These are phyloP conservation scores for Sepioteuthis lessoniana DNA, from an alignment of 2,888 invertebrate species.

Conservation along the genomic window DNA sequence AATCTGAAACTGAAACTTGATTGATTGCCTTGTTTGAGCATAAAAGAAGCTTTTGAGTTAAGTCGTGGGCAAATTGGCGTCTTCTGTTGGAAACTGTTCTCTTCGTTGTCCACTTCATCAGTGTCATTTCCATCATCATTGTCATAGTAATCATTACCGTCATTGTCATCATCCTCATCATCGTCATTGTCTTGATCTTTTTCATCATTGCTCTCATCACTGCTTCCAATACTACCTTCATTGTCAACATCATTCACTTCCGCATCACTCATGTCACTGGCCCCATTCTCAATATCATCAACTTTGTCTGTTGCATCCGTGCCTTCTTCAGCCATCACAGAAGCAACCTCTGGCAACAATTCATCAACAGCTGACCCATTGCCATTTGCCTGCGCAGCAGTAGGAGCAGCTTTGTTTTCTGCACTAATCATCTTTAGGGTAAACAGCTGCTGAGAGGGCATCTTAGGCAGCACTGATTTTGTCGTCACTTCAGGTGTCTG, in stretches of 20 bases:
- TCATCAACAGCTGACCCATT: constrained; percentile 47
- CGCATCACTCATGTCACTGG: constrained; percentile 53
- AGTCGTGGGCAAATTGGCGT: constrained; percentile 35
- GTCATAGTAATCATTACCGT: constrained; percentile 49
- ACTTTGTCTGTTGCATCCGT: background rate
- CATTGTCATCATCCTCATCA: constrained; percentile 50
- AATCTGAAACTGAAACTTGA: constrained; percentile 2
- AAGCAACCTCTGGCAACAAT: constrained; percentile 59
- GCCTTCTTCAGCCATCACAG: constrained; percentile 49
- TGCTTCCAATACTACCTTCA: constrained; percentile 53
- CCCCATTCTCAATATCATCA: constrained; percentile 59
- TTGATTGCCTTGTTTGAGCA: constrained; percentile 34
- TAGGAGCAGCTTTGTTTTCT: constrained; percentile 41
- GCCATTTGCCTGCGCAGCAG: constrained; percentile 49
- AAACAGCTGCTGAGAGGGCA: constrained; percentile 60
- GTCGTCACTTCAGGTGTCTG: constrained; percentile 47
- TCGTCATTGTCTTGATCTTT: constrained; percentile 53
- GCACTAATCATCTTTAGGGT: background rate
- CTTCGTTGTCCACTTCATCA: constrained; percentile 58
- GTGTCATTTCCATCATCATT: constrained; percentile 57
- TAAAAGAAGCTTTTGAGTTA: constrained; percentile 39
- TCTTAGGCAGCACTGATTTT: constrained; percentile 56
- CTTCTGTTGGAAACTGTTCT: constrained; percentile 51
- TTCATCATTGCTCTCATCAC: constrained; percentile 52
- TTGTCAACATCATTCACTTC: constrained; percentile 55